A percentile compares a stretch with the other conserved stretches of the same genome.
These are phyloP conservation scores for Pyralis farinalis DNA, from an alignment of 2,888 invertebrate species.

Conservation along the genomic window DNA sequence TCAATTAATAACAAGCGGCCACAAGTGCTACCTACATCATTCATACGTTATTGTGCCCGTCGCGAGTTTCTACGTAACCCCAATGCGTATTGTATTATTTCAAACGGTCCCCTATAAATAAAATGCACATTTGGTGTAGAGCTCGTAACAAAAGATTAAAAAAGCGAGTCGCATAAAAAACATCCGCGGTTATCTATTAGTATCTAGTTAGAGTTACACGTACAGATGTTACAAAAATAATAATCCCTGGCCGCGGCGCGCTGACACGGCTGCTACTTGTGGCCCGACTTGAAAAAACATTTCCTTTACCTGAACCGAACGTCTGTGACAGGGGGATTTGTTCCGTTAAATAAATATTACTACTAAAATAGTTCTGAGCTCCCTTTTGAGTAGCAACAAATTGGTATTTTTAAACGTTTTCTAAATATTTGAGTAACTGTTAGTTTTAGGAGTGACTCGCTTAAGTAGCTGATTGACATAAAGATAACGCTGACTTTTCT, in stretches of 20 bases:
- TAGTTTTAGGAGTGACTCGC: not conserved
- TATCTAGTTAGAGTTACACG: constrained; percentile 75
- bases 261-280: constrained; percentile 25
- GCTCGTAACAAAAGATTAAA: constrained; percentile 70
- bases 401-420: constrained; percentile 19
- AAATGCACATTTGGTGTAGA: constrained; percentile 69
- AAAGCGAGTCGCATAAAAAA: constrained; percentile 70
- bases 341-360: constrained; percentile 55
- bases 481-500: too few relatives aligned
- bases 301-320: constrained; percentile 40
- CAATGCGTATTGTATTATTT: constrained; percentile 28
- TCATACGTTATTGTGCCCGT: constrained; percentile 41
- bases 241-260: constrained; percentile 49
- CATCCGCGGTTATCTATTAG: constrained; percentile 79
- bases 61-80: constrained; percentile 21
- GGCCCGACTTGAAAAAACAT: constrained; percentile 24
- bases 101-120: constrained; percentile 61
- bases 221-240: constrained; percentile 75
- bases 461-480: too few relatives aligned
- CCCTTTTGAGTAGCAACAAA: constrained; percentile 17
- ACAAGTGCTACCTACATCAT: constrained; percentile 66
- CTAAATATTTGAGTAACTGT: constrained; percentile 8
- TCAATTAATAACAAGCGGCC: constrained; percentile 71
- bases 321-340: constrained; percentile 41
- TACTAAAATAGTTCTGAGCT: constrained; percentile 26